Base-by-base conservation (phyloP, 1,140 invertebrate species). In the Littorina saxatilis region DNA sequence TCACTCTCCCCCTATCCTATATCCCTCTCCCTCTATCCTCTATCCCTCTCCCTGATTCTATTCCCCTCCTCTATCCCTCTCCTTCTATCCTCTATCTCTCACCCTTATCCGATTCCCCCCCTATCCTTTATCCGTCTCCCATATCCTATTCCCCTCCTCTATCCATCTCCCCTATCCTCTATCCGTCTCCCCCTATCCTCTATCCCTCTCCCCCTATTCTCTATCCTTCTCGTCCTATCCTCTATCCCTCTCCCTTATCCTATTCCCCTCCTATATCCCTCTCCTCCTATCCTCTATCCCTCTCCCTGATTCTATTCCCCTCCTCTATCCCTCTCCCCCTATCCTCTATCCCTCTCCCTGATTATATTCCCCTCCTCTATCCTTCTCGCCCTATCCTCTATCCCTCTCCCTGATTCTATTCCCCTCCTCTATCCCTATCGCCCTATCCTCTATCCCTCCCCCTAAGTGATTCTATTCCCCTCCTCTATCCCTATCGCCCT, bases 311-410 rank as follows among this genome's bases (percentile, higher is more conserved):
- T 20, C 23, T n/a, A n/a, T n/a, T 55, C 52, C n/a, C 52, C n/a
- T n/a, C n/a, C 52, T 55, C 63, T 66, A 13, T 68, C 63, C 27
- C 63, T 17, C 27, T 68, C 63, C 35, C 63, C 27, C 63, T 29
- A 17, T 68, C 35, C 27, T 11, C 35, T 78, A 1, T 32, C 89
- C 90, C 85, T 91, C 90, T 75, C 87, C 90, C 32, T 86, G 78
- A 82, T 91, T 89, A 15, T 84, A 86, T 89, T 63, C 90, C 88
- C 75, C 89, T 91, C 17, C 83, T 76, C 75, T 92, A 88, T 1
- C 92, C 83, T 81, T 92, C 89, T 84, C 86, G n/a, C n/a, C n/a
- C n/a, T n/a, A 82, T 55, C 91, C 91, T 72, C 87, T 87, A 52
- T 88, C 80, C 15, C 92, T 89, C 66, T 92, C 80, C 17, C 84